phyloP scores from a whole-genome alignment of 1,140 invertebrate species.

The Holotrichia oblita region DNA sequence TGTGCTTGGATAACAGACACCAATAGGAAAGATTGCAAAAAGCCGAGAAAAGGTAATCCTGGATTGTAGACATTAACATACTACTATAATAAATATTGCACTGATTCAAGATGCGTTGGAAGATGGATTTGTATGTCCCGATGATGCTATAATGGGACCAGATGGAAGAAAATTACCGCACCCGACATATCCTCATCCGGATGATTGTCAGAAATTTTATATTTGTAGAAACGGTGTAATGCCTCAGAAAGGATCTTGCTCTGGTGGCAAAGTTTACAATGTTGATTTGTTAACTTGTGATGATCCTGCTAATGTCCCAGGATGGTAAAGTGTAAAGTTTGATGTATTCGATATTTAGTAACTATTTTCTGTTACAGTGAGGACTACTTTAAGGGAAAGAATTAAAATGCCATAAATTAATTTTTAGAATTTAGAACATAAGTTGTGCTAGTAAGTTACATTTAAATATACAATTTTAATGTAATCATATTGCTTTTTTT shows the following conservation, averaged over 20 bases:
- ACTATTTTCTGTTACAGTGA: conserved; percentile 69
- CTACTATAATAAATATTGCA: neutral
- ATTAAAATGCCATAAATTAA: conserved; percentile 28
- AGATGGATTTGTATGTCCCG: conserved; percentile 82
- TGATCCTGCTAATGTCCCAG: conserved; percentile 79
- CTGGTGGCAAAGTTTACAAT: conserved; percentile 81
- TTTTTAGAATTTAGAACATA: conserved; percentile 11
- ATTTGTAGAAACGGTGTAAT: conserved; percentile 82
- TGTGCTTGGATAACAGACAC: conserved; percentile 78
- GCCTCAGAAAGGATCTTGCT: conserved; percentile 80
- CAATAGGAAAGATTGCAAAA: conserved; percentile 68
- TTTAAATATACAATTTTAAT: conserved; percentile 18
- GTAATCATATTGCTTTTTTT: neutral
- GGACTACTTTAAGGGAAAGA: conserved; percentile 69
- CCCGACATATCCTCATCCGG: conserved; percentile 82
- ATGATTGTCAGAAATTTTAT: conserved; percentile 87
- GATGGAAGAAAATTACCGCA: conserved; percentile 77
- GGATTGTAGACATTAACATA: neutral
- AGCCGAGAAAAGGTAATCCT: conserved; percentile 68
- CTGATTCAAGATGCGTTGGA: conserved; percentile 67
- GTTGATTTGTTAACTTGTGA: conserved; percentile 84
- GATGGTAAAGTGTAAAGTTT: conserved; percentile 72
- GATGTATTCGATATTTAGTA: neutral
- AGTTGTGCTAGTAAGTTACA: neutral
- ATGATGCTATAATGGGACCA: conserved; percentile 73